Percentiles rank a stretch among this genome's conserved stretches.
These are phyloP conservation scores for Spicauda simplicius DNA, from an alignment of 2,888 invertebrate genomes.

Conservation along the genomic window DNA sequence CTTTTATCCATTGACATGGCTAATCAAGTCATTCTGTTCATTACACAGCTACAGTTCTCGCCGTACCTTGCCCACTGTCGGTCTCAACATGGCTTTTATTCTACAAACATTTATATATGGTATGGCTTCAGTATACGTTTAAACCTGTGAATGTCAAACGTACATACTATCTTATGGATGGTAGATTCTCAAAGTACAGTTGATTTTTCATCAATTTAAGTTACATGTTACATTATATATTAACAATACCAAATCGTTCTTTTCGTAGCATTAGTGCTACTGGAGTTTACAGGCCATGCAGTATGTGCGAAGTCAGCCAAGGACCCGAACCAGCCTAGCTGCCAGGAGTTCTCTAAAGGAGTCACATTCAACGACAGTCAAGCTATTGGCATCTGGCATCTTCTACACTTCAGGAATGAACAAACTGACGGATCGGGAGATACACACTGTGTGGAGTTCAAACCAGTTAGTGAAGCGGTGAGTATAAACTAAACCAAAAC, in stretches of 20 bases:
- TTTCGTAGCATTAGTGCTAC: conserved; percentile 14
- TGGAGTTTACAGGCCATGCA: conserved; percentile 24
- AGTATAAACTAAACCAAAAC: conserved; percentile 9
- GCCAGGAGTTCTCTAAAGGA: conserved; percentile 66
- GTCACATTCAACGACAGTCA: conserved; percentile 63
- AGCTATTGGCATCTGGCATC: conserved; percentile 68
- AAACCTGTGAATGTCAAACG: not conserved
- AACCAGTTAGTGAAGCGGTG: conserved; percentile 59
- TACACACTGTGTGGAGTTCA: conserved; percentile 64
- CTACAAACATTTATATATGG: conserved; percentile 56
- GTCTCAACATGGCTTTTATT: conserved; percentile 52
- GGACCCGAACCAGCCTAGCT: conserved; percentile 51
- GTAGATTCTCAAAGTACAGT: not conserved
- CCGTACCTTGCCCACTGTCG: conserved; percentile 44
- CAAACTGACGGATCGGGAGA: conserved; percentile 60
- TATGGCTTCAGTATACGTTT: conserved; percentile 44
- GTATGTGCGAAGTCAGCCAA: conserved; percentile 50
- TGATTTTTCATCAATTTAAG: too few relatives aligned
- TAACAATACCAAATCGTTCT: too few relatives aligned
- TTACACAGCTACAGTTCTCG: conserved; percentile 61
- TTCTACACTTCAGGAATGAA: conserved; percentile 62
- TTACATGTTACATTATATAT: too few relatives aligned
- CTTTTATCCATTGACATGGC: conserved; percentile 55
- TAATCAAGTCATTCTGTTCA: conserved; percentile 69
- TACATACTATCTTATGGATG: not conserved